Evolutionary conservation across 2,113 vertebrate species (phyloP).

Genomic region (Bubo scandiacus): DNA sequence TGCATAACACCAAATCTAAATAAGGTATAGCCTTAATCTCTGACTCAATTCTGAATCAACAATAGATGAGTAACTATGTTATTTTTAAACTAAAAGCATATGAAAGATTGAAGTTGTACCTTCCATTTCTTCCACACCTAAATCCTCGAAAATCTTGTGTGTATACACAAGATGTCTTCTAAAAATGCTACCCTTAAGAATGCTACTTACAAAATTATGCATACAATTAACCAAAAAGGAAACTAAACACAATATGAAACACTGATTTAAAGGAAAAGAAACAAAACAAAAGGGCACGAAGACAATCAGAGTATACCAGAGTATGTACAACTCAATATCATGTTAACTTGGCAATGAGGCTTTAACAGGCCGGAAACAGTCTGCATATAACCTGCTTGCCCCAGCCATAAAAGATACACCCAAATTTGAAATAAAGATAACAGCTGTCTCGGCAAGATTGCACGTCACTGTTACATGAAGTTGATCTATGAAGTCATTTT

Average conservation of each 20-base stretch:
- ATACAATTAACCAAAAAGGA: neutral
- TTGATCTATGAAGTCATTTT: constrained; percentile 24
- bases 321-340: neutral
- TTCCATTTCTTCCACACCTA: neutral
- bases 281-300: neutral
- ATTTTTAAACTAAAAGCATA: neutral
- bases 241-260: neutral
- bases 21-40: neutral
- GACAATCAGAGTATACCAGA: neutral
- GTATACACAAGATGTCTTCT: neutral
- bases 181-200: neutral
- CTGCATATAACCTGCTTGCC: neutral
- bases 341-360: neutral
- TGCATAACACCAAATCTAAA: neutral
- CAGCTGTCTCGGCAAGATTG: neutral
- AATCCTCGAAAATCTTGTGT: neutral
- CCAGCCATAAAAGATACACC: neutral
- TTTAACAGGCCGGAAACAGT: neutral
- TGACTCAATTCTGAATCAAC: neutral
- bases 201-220: neutral
- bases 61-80: neutral
- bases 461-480: neutral
- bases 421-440: neutral
- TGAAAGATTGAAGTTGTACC: neutral
- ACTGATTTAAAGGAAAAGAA: neutral